A percentile compares a stretch with the other conserved stretches of the same genome.
phyloP scores from a whole-genome alignment of 2,113 vertebrate species.

The Prochilodus magdalenae region DNA sequence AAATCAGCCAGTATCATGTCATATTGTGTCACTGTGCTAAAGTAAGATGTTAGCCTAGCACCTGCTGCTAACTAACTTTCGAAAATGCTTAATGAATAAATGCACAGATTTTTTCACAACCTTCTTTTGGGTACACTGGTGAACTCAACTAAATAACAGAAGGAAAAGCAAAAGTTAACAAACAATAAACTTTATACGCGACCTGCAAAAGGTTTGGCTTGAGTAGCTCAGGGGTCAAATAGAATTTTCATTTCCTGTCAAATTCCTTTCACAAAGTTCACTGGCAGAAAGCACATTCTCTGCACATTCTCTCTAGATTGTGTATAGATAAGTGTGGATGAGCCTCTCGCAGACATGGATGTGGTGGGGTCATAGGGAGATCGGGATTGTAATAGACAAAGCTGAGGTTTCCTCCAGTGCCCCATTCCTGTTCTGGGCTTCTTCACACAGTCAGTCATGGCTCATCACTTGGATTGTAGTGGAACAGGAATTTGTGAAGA shows the following conservation, averaged over 20 bases:
- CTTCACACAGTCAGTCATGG: slow-evolving; percentile 11
- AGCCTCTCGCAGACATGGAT: neutral
- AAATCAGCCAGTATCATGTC: slow-evolving; percentile 36
- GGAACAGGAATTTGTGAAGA: no score
- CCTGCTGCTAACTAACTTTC: neutral
- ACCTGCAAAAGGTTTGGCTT: neutral
- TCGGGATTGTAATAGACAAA: slow-evolving; percentile 35
- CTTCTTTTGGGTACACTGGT: neutral
- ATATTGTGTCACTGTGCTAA: neutral
- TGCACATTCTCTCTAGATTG: no score
- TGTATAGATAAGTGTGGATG: slow-evolving; percentile 25
- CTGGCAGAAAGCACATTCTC: neutral
- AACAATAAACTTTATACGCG: neutral
- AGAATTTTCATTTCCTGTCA: neutral
- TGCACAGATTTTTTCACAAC: neutral
- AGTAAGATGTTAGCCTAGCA: neutral
- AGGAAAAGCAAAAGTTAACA: neutral
- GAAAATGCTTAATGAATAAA: neutral
- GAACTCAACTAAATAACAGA: neutral
- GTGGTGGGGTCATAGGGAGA: neutral
- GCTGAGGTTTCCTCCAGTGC: slow-evolving; percentile 19
- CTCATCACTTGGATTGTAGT: slow-evolving; percentile 20
- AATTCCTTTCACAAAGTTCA: slow-evolving; percentile 8
- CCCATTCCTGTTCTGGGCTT: slow-evolving; percentile 14
- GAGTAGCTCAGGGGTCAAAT: neutral